phyloP scores from a whole-genome alignment of 2,888 invertebrate species.

The Cheilosia pagana region DNA sequence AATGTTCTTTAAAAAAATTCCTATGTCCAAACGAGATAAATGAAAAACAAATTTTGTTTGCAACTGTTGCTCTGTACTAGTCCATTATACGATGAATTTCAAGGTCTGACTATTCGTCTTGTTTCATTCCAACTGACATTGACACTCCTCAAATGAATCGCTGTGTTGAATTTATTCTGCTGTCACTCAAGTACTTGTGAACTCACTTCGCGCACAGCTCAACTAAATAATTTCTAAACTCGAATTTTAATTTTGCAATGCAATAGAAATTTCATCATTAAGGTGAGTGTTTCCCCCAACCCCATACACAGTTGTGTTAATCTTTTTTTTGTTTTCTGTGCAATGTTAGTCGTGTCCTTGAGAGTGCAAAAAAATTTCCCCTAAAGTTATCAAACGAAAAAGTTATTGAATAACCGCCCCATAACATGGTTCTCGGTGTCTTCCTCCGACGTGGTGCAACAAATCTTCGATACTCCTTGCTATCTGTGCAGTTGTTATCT shows the following conservation, averaged over 20 bases:
- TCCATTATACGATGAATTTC: neutral
- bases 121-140: constrained; percentile 24
- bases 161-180: constrained; percentile 41
- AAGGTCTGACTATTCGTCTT: neutral
- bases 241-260: constrained; percentile 50
- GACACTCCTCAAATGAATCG: constrained; percentile 14
- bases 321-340: constrained; percentile 19
- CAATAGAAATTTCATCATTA: constrained; percentile 66
- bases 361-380: constrained; percentile 62
- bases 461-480: constrained; percentile 54
- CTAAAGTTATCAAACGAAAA: constrained; percentile 38
- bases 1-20: no score
- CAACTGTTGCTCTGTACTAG: no score
- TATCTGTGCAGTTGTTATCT: constrained; percentile 54
- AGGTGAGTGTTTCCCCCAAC: constrained; percentile 57
- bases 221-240: constrained; percentile 38
- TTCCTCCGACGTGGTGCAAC: constrained; percentile 59
- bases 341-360: constrained; percentile 60
- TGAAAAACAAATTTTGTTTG: no score
- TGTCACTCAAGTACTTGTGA: constrained; percentile 4
- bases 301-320: constrained; percentile 12
- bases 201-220: constrained; percentile 53
- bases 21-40: no score
- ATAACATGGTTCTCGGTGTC: constrained; percentile 64
- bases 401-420: constrained; percentile 59